Evolutionary conservation across 2,888 invertebrate genomes (phyloP), one percentile per base, ranked within the genome.

Genomic region (Oxyscelio sp.): DNA sequence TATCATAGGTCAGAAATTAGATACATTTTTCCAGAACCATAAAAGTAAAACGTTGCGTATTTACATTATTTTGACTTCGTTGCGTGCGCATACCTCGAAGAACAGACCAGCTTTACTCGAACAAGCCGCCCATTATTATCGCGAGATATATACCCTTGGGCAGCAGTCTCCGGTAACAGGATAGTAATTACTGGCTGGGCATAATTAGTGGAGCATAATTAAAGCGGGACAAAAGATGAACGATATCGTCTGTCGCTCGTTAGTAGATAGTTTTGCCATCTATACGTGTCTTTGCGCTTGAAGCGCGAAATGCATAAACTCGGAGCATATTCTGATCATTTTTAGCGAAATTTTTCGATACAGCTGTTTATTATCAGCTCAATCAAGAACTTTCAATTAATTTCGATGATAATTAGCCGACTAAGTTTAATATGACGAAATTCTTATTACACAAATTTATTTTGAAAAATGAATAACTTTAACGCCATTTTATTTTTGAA

Each of bases 231-330:
- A 91, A 91, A 92, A 91, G 92, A 91, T 91, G 91, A 91, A 91
- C 90, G 90, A 91, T 92, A 92, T 91, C 90, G 91, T 90, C 91
- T 92, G 91, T 91, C 92, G 90, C 92, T 92, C 90, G 91, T 92
- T 92, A 92, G 91, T 88, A 89, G 90, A 90, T 91, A 91, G 90
- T 92, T 92, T 91, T 89, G 89, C 88, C 84, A 85, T 89, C 86
- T 89, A 87, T 89, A 89, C 85, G 80, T 82, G 80, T 86, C 77
- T 79, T 83, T 82, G 56, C 74, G 80, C 80, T 84, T 61, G 27
- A 70, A 74, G 77, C 74, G 63, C 58, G 82, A 85, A 83, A 59
- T 65, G 78, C 54, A 68, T 52, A 50, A 65, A 52, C 19, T 6
- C 27, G 27, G 22, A 27, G 70, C 31, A 48, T 50, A 71, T 77